Conservation (phyloP, 1,140 invertebrate species). For the Tetramorium alpestre region DNA sequence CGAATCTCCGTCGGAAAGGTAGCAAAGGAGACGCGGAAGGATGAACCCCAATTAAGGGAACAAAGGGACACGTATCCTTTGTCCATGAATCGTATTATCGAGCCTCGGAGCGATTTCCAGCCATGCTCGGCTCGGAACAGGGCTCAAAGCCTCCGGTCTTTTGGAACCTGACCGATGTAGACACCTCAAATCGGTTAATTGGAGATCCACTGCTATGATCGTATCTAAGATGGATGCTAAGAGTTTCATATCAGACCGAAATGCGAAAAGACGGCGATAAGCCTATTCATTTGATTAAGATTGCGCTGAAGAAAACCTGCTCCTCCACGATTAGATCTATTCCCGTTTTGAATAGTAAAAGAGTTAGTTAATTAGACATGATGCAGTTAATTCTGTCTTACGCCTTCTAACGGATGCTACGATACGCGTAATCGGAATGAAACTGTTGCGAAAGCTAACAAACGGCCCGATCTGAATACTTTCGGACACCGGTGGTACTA, state of each 20-base stretch:
- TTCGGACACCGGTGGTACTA: not conserved
- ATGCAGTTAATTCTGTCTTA: not conserved
- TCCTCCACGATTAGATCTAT: not conserved
- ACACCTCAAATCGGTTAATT: slow-evolving; percentile 67
- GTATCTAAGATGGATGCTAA: slow-evolving; percentile 8
- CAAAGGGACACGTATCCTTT: slow-evolving; percentile 70
- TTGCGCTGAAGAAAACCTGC: not conserved
- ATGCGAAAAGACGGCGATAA: not conserved
- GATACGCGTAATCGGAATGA: not conserved
- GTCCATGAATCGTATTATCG: slow-evolving; percentile 68
- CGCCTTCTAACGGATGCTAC: not conserved
- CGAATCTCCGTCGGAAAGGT: slow-evolving; percentile 43
- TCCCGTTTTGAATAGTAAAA: not conserved
- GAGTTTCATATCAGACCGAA: not conserved
- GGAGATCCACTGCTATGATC: slow-evolving; percentile 34
- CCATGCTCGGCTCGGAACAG: slow-evolving; percentile 9
- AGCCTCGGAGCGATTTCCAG: slow-evolving; percentile 32
- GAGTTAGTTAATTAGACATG: not conserved
- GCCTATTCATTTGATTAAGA: not conserved
- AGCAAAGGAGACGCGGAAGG: slow-evolving; percentile 42
- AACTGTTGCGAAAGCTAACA: not conserved
- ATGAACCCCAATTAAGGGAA: slow-evolving; percentile 60
- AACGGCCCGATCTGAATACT: not conserved
- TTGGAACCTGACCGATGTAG: slow-evolving; percentile 43
- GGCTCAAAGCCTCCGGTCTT: slow-evolving; percentile 61